Evolutionary conservation across 2,888 invertebrate species (phyloP), one percentile per base, ranked within the genome.

Genomic region (Dysmachus trigonus): DNA sequence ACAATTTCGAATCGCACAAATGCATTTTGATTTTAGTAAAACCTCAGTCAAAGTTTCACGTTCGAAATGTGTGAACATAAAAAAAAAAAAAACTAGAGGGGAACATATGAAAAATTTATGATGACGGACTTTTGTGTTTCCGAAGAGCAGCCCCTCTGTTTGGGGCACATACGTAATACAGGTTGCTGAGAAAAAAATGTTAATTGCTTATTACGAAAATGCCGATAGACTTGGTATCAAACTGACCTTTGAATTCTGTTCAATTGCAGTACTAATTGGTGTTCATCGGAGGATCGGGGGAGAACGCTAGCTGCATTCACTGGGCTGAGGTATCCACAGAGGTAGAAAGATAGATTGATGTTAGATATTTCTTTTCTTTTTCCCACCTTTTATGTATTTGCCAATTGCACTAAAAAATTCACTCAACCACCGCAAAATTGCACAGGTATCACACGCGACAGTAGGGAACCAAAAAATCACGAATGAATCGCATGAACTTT

Each of bases 201-300:
- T 62, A 62, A 62, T 62, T 27, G 10, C 22, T 62, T 62, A 62
- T 62, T 62, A 62, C 27, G 62, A 62, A 62, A 62, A 62, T 10
- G 62, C 62, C 62, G 62, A 62, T 62, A 62, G 27, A 62, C 62
- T 62, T 10, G 22, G 22, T 22, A 33, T 73, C n/a, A 15, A 41
- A 73, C 73, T 73, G 73, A 73, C 73, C 73, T 73, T 62, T 73
- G 73, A 73, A 73, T 73, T 33, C 30, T 73, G 31, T 73, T 73
- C 18, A 33, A 73, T 73, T 73, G 73, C 33, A 73, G 31, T 33
- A 33, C 73, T 73, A 73, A 73, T 73, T 73, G 33, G 4, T 73
- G 73, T 33, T 33, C 8, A 73, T 73, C n/a, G 31, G 73, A 15
- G 53, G 8, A 18, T 18, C 18, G 53, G 53, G 8, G 22, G 10